Conservation (phyloP, 2,797 vertebrate species). For the Falco berigora region DNA sequence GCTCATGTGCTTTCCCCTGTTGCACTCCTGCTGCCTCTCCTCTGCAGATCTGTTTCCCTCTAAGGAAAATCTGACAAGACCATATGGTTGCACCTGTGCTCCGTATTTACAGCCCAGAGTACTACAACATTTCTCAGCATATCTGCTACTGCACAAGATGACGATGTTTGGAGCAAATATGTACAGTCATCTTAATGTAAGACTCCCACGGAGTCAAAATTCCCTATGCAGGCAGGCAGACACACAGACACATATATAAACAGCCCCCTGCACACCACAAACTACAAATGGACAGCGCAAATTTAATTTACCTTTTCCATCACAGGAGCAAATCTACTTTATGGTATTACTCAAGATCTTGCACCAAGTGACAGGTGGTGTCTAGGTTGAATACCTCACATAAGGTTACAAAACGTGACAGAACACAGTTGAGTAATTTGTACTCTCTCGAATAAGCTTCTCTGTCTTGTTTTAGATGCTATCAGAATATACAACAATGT, state of each 20-base stretch:
- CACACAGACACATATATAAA: neutral
- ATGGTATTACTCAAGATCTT: neutral
- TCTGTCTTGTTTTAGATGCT: neutral
- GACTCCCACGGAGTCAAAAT: neutral
- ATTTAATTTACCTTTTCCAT: neutral
- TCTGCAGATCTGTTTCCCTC: neutral
- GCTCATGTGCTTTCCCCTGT: neutral
- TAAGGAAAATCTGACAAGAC: neutral
- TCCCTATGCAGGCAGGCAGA: neutral
- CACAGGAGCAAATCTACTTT: neutral
- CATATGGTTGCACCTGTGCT: neutral
- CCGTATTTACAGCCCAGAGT: neutral
- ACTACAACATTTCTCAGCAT: neutral
- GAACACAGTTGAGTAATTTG: neutral
- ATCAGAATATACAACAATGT: neutral
- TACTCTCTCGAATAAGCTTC: neutral
- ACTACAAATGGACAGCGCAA: neutral
- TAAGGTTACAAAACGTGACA: neutral
- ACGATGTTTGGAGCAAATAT: neutral
- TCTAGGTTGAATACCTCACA: neutral
- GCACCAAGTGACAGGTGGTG: neutral
- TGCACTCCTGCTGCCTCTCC: neutral
- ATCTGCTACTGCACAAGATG: neutral
- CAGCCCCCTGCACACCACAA: neutral
- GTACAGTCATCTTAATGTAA: neutral